Conservation (phyloP, 2,113 vertebrate species). For the Peromyscus leucopus region DNA sequence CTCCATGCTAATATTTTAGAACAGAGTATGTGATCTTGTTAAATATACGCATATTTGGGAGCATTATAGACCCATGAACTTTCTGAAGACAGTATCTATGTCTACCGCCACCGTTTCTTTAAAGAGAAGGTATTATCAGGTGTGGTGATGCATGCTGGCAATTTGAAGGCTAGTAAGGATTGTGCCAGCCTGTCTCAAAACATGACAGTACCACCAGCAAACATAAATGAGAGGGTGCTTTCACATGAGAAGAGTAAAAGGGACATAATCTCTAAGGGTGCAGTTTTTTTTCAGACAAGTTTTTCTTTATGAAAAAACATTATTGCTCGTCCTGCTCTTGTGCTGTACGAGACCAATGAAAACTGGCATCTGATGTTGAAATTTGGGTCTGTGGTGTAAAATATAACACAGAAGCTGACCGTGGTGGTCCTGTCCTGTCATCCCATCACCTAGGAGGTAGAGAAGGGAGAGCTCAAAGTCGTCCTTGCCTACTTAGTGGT, state of each 20-base stretch:
- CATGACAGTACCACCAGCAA: background rate
- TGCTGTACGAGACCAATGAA: background rate
- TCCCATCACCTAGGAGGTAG: background rate
- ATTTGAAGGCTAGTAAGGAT: background rate
- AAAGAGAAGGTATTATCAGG: background rate
- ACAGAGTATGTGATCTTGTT: constrained; percentile 15
- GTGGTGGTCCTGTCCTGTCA: no score
- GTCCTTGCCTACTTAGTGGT: background rate
- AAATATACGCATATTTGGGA: background rate
- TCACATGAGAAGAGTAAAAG: background rate
- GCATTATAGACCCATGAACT: constrained; percentile 21
- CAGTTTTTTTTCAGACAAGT: background rate
- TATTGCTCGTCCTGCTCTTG: background rate
- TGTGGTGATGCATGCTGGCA: background rate
- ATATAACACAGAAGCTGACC: background rate
- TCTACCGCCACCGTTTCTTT: background rate
- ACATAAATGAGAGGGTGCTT: background rate
- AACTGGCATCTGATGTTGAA: background rate
- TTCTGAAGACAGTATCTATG: background rate
- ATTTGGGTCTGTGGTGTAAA: background rate
- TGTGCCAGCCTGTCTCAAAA: background rate
- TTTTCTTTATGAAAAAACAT: constrained; percentile 39
- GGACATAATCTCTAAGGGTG: background rate
- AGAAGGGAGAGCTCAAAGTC: background rate
- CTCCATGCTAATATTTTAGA: constrained; percentile 35